These are phyloP conservation scores for Aspidiotus rigidus DNA, from an alignment of 2,888 invertebrate genomes.

Conservation along the genomic window DNA sequence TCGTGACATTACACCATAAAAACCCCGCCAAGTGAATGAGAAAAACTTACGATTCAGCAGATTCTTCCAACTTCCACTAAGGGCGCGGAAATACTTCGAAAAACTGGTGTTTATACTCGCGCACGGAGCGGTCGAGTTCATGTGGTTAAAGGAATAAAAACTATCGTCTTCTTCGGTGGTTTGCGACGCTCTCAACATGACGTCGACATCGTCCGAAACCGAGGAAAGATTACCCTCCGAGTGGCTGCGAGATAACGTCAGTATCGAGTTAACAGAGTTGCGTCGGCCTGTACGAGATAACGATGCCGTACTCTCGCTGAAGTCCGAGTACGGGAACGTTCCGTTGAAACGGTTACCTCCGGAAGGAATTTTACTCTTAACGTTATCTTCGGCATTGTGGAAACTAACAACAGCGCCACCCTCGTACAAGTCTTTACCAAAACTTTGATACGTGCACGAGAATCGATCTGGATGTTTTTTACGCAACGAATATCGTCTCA, in stretches of 20 bases:
- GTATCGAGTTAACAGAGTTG: slow-evolving; percentile 25
- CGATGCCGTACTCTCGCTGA: slow-evolving; percentile 5
- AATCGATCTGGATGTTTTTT: slow-evolving; percentile 32
- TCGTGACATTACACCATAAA: too few species aligned
- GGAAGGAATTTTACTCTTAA: neutral
- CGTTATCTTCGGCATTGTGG: neutral
- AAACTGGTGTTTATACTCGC: slow-evolving; percentile 47
- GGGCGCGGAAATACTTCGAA: slow-evolving; percentile 62
- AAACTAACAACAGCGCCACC: slow-evolving; percentile 23
- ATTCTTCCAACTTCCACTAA: slow-evolving; percentile 72
- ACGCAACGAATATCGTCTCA: slow-evolving; percentile 25
- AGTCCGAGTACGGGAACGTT: slow-evolving; percentile 27
- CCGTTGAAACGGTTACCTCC: neutral
- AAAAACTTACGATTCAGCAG: slow-evolving; percentile 62
- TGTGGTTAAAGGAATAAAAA: neutral
- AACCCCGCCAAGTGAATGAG: too few species aligned
- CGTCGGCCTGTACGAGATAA: slow-evolving; percentile 12
- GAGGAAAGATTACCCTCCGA: slow-evolving; percentile 58
- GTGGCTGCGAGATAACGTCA: slow-evolving; percentile 54
- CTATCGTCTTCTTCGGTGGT: slow-evolving; percentile 6
- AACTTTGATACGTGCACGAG: slow-evolving; percentile 35
- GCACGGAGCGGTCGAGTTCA: slow-evolving; percentile 39
- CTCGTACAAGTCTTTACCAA: slow-evolving; percentile 34
- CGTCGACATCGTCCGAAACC: slow-evolving; percentile 30
- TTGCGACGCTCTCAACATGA: slow-evolving; percentile 38